phyloP scores from a whole-genome alignment of 2,888 invertebrate species.

The Linnaemya vulpina region DNA sequence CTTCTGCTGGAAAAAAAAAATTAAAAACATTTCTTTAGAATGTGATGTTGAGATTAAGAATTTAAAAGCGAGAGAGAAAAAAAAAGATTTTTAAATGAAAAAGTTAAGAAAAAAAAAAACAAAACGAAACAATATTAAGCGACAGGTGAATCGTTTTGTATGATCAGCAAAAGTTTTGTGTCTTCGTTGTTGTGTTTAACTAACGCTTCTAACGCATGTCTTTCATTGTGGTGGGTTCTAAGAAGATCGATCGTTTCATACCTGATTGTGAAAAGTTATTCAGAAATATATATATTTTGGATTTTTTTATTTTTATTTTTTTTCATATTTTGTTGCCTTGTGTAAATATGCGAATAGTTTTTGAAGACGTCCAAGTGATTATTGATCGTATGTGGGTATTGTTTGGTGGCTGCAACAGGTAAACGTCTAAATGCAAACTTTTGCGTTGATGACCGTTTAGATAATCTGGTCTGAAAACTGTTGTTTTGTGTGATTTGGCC shows the following conservation, averaged over 20 bases:
- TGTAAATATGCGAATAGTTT: slow-evolving; percentile 18
- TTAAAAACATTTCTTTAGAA: slow-evolving; percentile 57
- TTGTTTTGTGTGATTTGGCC: slow-evolving; percentile 43
- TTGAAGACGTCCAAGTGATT: slow-evolving; percentile 49
- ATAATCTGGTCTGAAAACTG: slow-evolving; percentile 65
- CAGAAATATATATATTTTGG: slow-evolving; percentile 49
- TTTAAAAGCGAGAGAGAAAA: not conserved
- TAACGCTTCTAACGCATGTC: slow-evolving; percentile 70
- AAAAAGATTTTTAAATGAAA: slow-evolving; percentile 17
- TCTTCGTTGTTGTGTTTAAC: slow-evolving; percentile 64
- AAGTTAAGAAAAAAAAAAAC: slow-evolving; percentile 34
- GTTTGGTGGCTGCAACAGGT: slow-evolving; percentile 22
- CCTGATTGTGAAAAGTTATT: slow-evolving; percentile 69
- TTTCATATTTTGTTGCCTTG: not conserved
- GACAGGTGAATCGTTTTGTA: slow-evolving; percentile 72
- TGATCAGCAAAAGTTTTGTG: slow-evolving; percentile 56
- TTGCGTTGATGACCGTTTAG: slow-evolving; percentile 62
- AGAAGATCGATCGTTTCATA: slow-evolving; percentile 70
- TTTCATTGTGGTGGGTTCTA: slow-evolving; percentile 60
- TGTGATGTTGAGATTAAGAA: slow-evolving; percentile 60
- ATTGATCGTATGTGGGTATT: slow-evolving; percentile 67
- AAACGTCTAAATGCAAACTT: slow-evolving; percentile 23
- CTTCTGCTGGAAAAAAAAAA: not conserved
- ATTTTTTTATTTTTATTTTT: not conserved
- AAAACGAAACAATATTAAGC: slow-evolving; percentile 65